Evolutionary conservation across 2,888 invertebrate genomes (phyloP).

Genomic region (Allophyes oxyacanthae): DNA sequence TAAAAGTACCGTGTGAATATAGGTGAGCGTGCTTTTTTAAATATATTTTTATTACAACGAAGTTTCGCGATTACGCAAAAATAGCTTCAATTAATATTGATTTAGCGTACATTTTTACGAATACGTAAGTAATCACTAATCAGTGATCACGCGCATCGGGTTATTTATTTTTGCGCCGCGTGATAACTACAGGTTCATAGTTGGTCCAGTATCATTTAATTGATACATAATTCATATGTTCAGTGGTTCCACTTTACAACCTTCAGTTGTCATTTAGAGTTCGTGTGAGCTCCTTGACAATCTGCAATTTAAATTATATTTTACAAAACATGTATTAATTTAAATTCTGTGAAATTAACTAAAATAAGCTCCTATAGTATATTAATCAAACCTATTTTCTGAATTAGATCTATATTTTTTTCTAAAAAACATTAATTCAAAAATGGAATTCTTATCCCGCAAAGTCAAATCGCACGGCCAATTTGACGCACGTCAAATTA

Average conservation of each 20-base stretch:
- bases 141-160: conserved; percentile 57
- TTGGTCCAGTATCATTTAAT: conserved; percentile 52
- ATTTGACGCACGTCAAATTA: conserved; percentile 77
- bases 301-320: conserved; percentile 14
- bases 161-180: conserved; percentile 57
- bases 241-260: conserved; percentile 63
- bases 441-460: conserved; percentile 81
- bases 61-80: conserved; percentile 1
- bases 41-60: neutral
- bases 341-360: conserved; percentile 7
- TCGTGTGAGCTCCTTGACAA: conserved; percentile 67
- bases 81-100: conserved; percentile 6
- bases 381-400: conserved; percentile 22
- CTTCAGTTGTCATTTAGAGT: conserved; percentile 81
- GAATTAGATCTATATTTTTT: conserved; percentile 65
- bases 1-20: conserved; percentile 13
- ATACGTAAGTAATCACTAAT: conserved; percentile 25
- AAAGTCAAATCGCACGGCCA: conserved; percentile 77
- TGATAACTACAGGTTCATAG: conserved; percentile 57
- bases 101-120: conserved; percentile 28
- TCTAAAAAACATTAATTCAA: conserved; percentile 46
- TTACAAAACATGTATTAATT: conserved; percentile 25
- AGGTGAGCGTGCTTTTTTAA: conserved; percentile 21
- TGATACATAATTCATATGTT: conserved; percentile 64
- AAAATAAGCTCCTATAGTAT: conserved; percentile 3